Evolutionary conservation across 2,888 invertebrate genomes (phyloP), one percentile per base, ranked within the genome.

Genomic region (Melipona bicolor): DNA sequence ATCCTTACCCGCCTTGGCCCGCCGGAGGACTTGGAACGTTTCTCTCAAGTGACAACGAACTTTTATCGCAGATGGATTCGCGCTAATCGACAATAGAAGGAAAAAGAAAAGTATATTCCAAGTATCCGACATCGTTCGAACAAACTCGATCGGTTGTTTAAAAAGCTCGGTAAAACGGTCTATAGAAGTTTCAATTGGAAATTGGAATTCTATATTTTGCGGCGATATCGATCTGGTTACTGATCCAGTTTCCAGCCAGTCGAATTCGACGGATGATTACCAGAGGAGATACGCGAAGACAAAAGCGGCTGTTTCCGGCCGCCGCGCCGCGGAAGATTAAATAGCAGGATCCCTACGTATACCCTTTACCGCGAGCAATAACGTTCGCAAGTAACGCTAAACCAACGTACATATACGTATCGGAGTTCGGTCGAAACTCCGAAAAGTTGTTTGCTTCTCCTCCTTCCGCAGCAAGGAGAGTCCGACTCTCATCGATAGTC

Each of bases 401-500:
- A 69, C 52, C 77, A 21, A 36, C 59, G 74, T 19, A 19, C 19
- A 43, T 27, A 65, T 56, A 43, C 43, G 21, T 85, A 83, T 83
- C 64, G 77, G 77, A 56, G 69, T 68, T 78, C 72, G 77, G 32
- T 74, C 67, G 49, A 36, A 89, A 85, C 83, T 79, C 59, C 49
- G 77, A 73, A 79, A 79, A 75, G 78, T 74, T 78, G 82, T 81
- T 73, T 77, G 77, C 59, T 64, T 67, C 50, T 64, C 19, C 72
- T 43, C 43, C 43, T 43, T 43, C 43, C 43, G 43, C 59, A 36
- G n/a, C 32, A 50, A n/a, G 19, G 36, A 27, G 27, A 27, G 43
- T 50, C 36, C 72, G 56, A 74, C 68, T 67, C 79, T 70, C 85
- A 65, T 90, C 89, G 87, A 87, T 90, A 86, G 89, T 86, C 84